Percentiles rank a stretch among this genome's conserved stretches.
These are phyloP conservation scores for Anolis carolinensis DNA, from an alignment of 2,113 vertebrate species.

Conservation along the genomic window DNA sequence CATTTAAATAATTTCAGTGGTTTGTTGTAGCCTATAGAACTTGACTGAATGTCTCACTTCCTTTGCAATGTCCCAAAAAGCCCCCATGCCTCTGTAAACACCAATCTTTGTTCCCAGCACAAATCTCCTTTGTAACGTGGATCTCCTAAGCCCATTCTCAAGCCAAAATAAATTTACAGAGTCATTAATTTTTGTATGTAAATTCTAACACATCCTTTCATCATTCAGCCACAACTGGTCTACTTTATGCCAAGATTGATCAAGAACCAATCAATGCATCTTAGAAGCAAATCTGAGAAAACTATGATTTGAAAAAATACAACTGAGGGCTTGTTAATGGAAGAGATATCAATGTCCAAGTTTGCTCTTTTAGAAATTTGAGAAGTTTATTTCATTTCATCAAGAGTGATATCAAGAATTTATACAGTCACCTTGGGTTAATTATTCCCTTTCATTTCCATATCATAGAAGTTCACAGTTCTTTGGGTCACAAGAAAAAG, in stretches of 20 bases:
- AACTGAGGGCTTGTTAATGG: conserved; percentile 33
- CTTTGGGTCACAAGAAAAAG: background rate
- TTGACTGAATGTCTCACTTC: background rate
- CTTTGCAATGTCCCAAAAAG: too few species aligned
- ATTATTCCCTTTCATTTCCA: conserved; percentile 34
- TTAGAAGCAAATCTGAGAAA: conserved; percentile 19
- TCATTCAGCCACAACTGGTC: background rate
- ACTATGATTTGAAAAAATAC: conserved; percentile 19
- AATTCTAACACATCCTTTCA: background rate
- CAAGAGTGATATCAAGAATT: conserved; percentile 34
- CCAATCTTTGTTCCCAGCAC: background rate
- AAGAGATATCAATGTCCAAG: conserved; percentile 49
- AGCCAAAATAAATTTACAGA: background rate
- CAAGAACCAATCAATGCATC: conserved; percentile 21
- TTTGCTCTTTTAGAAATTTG: conserved; percentile 44
- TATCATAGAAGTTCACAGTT: conserved; percentile 19
- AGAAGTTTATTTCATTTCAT: conserved; percentile 42
- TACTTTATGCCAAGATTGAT: background rate
- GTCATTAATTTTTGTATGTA: background rate
- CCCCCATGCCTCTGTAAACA: too few species aligned
- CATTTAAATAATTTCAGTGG: background rate
- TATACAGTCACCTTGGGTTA: conserved; percentile 35
- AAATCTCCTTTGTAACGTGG: background rate
- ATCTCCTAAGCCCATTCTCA: background rate
- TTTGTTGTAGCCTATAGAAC: background rate